These are phyloP conservation scores for Amazona guildingii DNA, from an alignment of 2,113 vertebrate species.

Conservation along the genomic window DNA sequence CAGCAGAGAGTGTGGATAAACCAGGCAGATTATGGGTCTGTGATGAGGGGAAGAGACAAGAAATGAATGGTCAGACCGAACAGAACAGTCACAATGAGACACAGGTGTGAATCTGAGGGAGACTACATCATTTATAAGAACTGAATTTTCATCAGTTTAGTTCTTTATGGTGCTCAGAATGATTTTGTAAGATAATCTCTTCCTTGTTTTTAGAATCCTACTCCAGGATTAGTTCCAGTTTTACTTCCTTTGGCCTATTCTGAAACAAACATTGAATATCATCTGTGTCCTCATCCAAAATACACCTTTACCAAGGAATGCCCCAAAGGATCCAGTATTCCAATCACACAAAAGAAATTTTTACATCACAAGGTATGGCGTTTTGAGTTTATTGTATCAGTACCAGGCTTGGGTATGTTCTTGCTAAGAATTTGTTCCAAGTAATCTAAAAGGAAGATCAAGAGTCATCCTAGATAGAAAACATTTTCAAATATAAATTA, in stretches of 20 bases:
- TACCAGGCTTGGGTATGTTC: not conserved
- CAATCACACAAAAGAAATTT: slow-evolving; percentile 76
- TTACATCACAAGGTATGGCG: slow-evolving; percentile 77
- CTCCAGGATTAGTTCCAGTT: slow-evolving; percentile 79
- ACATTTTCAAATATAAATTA: not conserved
- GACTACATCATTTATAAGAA: not conserved
- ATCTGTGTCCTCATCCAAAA: slow-evolving; percentile 86
- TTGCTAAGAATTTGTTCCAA: not conserved
- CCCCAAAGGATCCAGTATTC: slow-evolving; percentile 54
- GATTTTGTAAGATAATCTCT: not conserved
- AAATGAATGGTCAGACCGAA: not conserved
- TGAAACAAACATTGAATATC: slow-evolving; percentile 83
- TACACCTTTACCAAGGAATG: slow-evolving; percentile 67
- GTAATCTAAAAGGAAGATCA: not conserved
- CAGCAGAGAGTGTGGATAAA: not conserved
- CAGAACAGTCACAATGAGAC: not conserved
- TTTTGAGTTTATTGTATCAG: not conserved
- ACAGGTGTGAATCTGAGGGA: not conserved
- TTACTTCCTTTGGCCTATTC: slow-evolving; percentile 78
- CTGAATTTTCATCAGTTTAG: not conserved
- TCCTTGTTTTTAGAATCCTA: slow-evolving; percentile 82
- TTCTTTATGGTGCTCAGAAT: not conserved
- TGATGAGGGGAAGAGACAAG: not conserved
- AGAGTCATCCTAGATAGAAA: not conserved
- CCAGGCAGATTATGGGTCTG: not conserved